phyloP scores from a whole-genome alignment of 1,140 invertebrate genomes.

The Trichonephila inaurata region DNA sequence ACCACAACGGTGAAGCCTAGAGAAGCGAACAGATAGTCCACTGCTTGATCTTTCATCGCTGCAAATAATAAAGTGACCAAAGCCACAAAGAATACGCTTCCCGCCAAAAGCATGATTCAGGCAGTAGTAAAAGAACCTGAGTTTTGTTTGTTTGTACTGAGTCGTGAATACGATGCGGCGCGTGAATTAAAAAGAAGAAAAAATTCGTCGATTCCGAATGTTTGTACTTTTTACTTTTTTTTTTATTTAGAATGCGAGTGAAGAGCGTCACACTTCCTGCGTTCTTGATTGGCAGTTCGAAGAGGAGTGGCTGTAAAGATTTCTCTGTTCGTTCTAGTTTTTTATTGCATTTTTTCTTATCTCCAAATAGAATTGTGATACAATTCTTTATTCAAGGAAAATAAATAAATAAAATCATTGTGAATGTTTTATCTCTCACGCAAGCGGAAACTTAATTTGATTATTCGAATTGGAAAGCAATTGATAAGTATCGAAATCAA shows the following conservation, averaged over 20 bases:
- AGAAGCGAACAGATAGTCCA: slow-evolving; percentile 1
- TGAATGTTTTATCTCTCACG: neutral
- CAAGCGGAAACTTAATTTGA: neutral
- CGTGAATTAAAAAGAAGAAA: neutral
- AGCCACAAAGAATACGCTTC: slow-evolving; percentile 30
- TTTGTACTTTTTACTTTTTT: slow-evolving; percentile 10
- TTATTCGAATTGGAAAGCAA: neutral
- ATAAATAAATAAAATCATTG: neutral
- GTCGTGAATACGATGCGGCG: neutral
- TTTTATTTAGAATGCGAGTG: neutral
- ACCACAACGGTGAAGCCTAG: slow-evolving; percentile 58
- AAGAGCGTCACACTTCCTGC: slow-evolving; percentile 58
- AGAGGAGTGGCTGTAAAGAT: slow-evolving; percentile 17
- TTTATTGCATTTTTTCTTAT: slow-evolving; percentile 1
- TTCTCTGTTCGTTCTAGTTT: neutral
- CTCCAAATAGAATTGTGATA: neutral
- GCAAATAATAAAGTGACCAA: slow-evolving; percentile 5
- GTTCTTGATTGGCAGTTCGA: slow-evolving; percentile 47
- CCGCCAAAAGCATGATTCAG: slow-evolving; percentile 34
- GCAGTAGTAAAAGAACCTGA: neutral
- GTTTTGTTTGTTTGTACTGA: slow-evolving; percentile 33
- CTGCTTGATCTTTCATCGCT: neutral
- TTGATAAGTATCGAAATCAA: too few species aligned
- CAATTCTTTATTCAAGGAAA: neutral
- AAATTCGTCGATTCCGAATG: neutral